Base-by-base conservation (phyloP, 2,888 invertebrate genomes). In the Tachina grossa region DNA sequence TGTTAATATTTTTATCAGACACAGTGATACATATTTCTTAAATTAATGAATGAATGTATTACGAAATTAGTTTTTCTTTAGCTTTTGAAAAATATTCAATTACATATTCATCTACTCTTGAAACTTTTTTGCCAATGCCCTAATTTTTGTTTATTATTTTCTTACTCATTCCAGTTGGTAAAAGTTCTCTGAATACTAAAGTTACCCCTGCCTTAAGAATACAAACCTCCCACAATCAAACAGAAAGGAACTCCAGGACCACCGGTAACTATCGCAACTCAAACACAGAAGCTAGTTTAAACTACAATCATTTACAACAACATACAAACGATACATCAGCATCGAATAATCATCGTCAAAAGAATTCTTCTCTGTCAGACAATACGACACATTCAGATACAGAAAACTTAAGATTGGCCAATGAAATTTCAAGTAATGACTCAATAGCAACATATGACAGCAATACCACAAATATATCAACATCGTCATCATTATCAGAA, bases 81-180 rank as follows among this genome's bases (percentile, higher is more conserved):
- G 6, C 49, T 14, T 14, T 13, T 14, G 6, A 14, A 5, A 22
- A 19, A 22, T 3, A 11, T 19, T 10, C 22, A 55, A 19, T 19
- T 55, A 11, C 11, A 53, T 31, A 39, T 59, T n/a, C 9, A 31
- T 31, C 31, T 31, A 31, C 31, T 6, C 31, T 31, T 31, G 0
- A 31, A 19, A 53, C 1, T 57, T 14, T 1, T 9, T 51, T 16
- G 8, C 19, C 2, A 16, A 13, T 8, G 16, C 9, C 13, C 16
- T 19, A 14, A 47, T 14, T 39, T 14, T 47, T 41, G 14, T 11
- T 57, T 2, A 9, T 45, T 45, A 11, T n/a, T 59, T 69, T 16
- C 63, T 75, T 63, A 76, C 22, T 19, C 31, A 19, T 47, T 90
- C 89, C 88, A 90, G 90, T 88, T 87, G 84, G 87, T 74, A 88